phyloP scores from a whole-genome alignment of 2,797 vertebrate species.

The Sternarchorhynchus goeldii region DNA sequence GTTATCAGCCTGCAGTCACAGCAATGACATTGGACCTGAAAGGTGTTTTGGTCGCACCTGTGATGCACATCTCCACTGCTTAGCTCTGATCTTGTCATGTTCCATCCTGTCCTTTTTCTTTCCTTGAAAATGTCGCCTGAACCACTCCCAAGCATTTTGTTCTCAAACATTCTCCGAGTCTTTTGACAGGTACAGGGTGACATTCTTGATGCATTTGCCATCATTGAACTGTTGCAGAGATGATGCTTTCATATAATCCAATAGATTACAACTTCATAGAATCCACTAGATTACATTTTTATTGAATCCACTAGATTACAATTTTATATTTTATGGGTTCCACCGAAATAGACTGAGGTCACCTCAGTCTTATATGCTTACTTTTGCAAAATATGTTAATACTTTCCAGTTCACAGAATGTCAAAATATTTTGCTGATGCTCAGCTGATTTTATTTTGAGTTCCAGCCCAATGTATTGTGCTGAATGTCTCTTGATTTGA shows the following conservation, averaged over 20 bases:
- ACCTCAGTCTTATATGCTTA: too few species aligned
- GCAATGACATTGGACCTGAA: neutral
- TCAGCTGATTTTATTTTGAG: too few species aligned
- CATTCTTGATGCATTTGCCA: neutral
- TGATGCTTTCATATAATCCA: neutral
- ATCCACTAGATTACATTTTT: neutral
- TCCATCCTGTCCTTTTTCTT: conserved; percentile 25
- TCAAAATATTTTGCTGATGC: too few species aligned
- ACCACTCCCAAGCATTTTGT: neutral
- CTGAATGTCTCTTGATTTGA: too few species aligned
- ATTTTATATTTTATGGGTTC: neutral
- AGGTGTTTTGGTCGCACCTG: conserved; percentile 22
- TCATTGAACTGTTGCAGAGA: neutral
- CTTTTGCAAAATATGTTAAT: too few species aligned
- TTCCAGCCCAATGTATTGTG: too few species aligned
- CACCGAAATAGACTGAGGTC: too few species aligned
- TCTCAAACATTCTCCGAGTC: neutral
- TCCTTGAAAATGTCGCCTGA: conserved; percentile 27
- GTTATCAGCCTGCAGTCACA: conserved; percentile 6
- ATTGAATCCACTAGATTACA: neutral
- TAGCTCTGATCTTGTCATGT: conserved; percentile 26
- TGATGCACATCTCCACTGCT: conserved; percentile 13
- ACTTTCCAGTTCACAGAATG: neutral
- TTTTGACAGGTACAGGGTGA: neutral
- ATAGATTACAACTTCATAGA: neutral